A percentile compares a stretch with the other conserved stretches of the same genome.
Conservation (phyloP, 2,888 invertebrate species). For the Pterobdella sp. region DNA sequence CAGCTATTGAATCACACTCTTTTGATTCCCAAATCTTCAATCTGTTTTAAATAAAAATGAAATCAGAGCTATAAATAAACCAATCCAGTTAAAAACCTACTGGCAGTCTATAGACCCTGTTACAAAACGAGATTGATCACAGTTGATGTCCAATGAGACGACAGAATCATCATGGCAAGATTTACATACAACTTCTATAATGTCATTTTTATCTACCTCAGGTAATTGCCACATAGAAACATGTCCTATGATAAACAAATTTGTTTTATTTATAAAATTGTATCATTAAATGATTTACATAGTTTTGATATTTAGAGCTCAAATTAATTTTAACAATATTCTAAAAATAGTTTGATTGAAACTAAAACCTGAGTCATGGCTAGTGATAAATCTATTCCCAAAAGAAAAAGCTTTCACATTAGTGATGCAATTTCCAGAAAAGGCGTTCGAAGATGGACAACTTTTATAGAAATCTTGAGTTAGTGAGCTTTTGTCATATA, state of each 20-base stretch:
- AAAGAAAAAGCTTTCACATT: not conserved
- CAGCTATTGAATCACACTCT: not conserved
- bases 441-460: not conserved
- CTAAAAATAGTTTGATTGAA: not conserved
- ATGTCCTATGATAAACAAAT: not conserved
- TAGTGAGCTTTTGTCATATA: not conserved
- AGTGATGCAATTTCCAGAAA: constrained; percentile 7
- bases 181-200: not conserved
- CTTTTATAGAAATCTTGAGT: not conserved
- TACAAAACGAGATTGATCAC: constrained; percentile 2
- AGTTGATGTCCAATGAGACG: constrained; percentile 9
- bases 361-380: constrained; percentile 15
- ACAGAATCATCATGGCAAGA: constrained; percentile 4
- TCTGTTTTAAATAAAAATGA: not conserved
- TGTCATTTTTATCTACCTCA: not conserved
- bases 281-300: not conserved
- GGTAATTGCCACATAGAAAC: not conserved
- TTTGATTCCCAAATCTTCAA: not conserved
- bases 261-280: not conserved
- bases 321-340: not conserved
- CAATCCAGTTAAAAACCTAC: too few relatives aligned
- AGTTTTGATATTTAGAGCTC: too few relatives aligned
- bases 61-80: too few relatives aligned
- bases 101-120: not conserved
- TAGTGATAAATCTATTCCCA: not conserved